These are phyloP conservation scores for Centroberyx gerrardi DNA, from an alignment of 2,797 vertebrate species.

Conservation along the genomic window DNA sequence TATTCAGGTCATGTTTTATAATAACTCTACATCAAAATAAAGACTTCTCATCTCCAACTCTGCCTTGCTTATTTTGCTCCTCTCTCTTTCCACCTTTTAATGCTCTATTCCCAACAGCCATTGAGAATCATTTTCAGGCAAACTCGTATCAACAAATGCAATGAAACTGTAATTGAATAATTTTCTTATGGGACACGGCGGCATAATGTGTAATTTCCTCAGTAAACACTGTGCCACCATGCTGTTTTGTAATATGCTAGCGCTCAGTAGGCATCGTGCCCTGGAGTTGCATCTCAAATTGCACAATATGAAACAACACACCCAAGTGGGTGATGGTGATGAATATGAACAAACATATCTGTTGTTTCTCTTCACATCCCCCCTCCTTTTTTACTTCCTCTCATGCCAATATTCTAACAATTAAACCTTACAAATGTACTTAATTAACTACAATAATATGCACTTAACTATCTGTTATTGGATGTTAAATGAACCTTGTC, in stretches of 20 bases:
- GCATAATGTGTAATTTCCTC: slow-evolving; percentile 79
- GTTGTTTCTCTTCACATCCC: slow-evolving; percentile 56
- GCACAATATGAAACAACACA: slow-evolving; percentile 59
- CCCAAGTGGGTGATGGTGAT: slow-evolving; percentile 53
- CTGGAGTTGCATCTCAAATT: slow-evolving; percentile 67
- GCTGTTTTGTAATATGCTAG: slow-evolving; percentile 77
- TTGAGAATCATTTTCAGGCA: slow-evolving; percentile 60
- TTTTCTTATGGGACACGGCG: slow-evolving; percentile 78
- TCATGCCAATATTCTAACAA: slow-evolving; percentile 59
- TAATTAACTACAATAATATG: slow-evolving; percentile 76
- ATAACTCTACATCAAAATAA: slow-evolving; percentile 38
- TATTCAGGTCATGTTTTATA: slow-evolving; percentile 32
- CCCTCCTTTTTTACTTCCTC: slow-evolving; percentile 39
- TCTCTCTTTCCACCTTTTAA: slow-evolving; percentile 43
- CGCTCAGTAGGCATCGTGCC: slow-evolving; percentile 60
- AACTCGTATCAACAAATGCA: slow-evolving; percentile 70
- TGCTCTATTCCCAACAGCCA: slow-evolving; percentile 46
- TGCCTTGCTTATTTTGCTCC: not conserved
- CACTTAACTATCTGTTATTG: slow-evolving; percentile 76
- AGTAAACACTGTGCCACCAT: slow-evolving; percentile 68
- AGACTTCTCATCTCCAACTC: slow-evolving; percentile 55
- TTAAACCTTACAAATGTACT: slow-evolving; percentile 77
- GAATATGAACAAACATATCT: slow-evolving; percentile 61
- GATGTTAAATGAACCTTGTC: slow-evolving; percentile 68
- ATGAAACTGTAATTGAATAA: slow-evolving; percentile 84